These are phyloP conservation scores for Zygaena filipendulae DNA, from an alignment of 2,888 invertebrate genomes.

Conservation along the genomic window DNA sequence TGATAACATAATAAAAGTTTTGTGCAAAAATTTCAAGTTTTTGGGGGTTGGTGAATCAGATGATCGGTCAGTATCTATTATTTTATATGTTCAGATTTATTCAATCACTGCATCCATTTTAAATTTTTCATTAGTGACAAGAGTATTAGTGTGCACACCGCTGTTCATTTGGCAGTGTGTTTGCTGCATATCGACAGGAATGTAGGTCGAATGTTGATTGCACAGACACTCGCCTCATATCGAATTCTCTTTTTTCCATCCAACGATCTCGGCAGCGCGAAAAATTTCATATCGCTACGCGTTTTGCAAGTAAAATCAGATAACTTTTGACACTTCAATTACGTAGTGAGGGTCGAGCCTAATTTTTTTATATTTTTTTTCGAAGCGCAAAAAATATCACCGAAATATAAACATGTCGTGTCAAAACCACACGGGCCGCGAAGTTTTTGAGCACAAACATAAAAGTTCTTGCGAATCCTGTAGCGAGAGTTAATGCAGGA, in stretches of 20 bases:
- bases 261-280: slow-evolving; percentile 52
- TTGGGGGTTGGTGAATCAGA: no score
- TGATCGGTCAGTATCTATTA: no score
- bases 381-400: slow-evolving; percentile 28
- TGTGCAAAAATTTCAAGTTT: no score
- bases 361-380: slow-evolving; percentile 43
- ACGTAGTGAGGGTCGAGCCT: slow-evolving; percentile 57
- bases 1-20: no score
- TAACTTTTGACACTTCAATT: slow-evolving; percentile 70
- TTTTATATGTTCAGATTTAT: no score
- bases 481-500: no score
- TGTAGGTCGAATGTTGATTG: slow-evolving; percentile 63
- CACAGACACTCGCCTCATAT: slow-evolving; percentile 55
- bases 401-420: slow-evolving; percentile 46
- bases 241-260: slow-evolving; percentile 61
- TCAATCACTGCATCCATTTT: no score
- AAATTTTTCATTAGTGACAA: no score
- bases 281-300: slow-evolving; percentile 63
- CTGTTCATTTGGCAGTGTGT: no score
- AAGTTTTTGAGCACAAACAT: slow-evolving; percentile 53
- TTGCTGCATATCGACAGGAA: slow-evolving; percentile 30
- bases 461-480: slow-evolving; percentile 31
- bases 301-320: slow-evolving; percentile 68
- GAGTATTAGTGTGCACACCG: no score
- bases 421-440: slow-evolving; percentile 46